Evolutionary conservation across 2,888 invertebrate genomes (phyloP), one percentile per base, ranked within the genome.

Genomic region (Pyrocoelia pectoralis): DNA sequence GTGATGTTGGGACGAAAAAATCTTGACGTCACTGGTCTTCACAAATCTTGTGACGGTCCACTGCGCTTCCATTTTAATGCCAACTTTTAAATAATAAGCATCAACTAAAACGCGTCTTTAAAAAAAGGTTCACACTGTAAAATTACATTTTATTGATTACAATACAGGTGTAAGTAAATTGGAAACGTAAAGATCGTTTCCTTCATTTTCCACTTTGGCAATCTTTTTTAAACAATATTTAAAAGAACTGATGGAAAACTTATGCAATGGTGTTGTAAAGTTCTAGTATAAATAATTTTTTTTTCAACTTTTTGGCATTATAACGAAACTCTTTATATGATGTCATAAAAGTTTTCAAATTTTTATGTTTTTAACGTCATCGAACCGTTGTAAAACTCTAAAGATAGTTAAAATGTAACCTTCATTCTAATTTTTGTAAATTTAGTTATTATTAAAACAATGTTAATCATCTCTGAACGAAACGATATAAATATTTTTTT

Each of bases 71-170:
- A 53, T 54, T 54, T 29, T 40, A 29, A 18, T 59, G 59, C 59
- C 54, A 53, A 59, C 53, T 13, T 59, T 59, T 59, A 59, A 59
- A 58, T 58, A 58, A n/a, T n/a, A n/a, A 58, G 28, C 43, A 43
- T 41, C 43, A 40, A 17, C 17, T 52, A 29, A 51, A 24, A 57
- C 38, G 41, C 49, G 38, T 24, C 40, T 17, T 41, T 13, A 10
- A 50, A 43, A 38, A 40, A 56, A 56, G 13, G n/a, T 33, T 13
- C 18, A 57, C 14, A 50, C 41, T 58, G 58, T 58, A 19, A 5
- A 12, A 50, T 38, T 28, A 33, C 57, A 48, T 18, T 46, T 56
- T 56, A 56, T 18, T 33, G n/a, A 56, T 50, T 50, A 15, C 56
- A 5, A 6, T 33, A 15, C 56, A 56, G 56, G 56, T 56, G 56